Base-by-base conservation (phyloP, 2,888 invertebrate species). In the Eristalis tenax region DNA sequence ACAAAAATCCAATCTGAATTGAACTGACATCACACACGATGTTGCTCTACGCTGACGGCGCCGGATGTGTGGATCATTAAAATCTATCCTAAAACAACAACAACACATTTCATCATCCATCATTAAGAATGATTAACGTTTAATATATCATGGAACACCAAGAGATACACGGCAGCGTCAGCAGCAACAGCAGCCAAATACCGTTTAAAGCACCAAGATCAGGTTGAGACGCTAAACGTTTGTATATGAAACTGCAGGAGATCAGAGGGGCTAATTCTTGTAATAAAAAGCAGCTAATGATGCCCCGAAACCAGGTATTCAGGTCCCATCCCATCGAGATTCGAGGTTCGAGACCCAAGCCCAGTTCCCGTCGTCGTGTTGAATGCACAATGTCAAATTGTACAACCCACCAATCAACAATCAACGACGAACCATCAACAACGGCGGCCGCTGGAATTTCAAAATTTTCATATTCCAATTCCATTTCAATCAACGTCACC, bases 81-180 rank as follows among this genome's bases (percentile, higher is more conserved):
- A 83, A 79, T 78, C 69, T 71, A 65, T 43, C 77, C 50, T 28
- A 26, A 63, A 86, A 83, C 71, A 81, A 70, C 74, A 79, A 79
- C 74, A 70, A 83, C 75, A 35, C 79, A 87, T 87, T 87, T 87
- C 87, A 87, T 87, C 87, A 87, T 87, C 87, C 87, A 87, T 87
- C 87, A 87, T 83, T 87, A 80, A 83, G 87, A 87, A 83, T 87
- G 87, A 87, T 87, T 87, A 87, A 87, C 87, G 87, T 87, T 87
- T 76, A 87, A 87, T 83, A 87, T 83, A 79, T 73, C 87, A 87
- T 87, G 87, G 83, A 87, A 83, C 79, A 83, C 63, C 57, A 64
- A 18, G 75, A 79, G 70, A 70, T 70, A 66, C 83, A 70, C 61
- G 65, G 66, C 66, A 65, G 68, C 85, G 65, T 40, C 76, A 76